Conservation (phyloP, 2,113 vertebrate genomes). For the Mesitornis unicolor region DNA sequence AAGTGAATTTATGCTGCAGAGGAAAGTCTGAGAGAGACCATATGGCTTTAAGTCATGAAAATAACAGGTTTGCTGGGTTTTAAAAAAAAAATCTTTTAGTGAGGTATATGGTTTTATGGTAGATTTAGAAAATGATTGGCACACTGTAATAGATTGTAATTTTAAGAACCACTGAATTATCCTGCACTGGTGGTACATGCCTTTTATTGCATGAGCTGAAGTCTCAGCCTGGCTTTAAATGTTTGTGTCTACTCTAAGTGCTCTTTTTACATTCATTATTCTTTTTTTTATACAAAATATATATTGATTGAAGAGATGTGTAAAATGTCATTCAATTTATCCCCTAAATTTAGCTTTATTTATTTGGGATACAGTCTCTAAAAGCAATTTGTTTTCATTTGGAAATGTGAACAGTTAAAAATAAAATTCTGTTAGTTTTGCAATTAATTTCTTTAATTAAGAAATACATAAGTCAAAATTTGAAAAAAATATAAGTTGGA, state of each 20-base stretch:
- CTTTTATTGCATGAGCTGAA: background rate
- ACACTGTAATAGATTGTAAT: background rate
- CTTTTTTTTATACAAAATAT: background rate
- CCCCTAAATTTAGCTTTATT: background rate
- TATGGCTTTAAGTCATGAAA: conserved; percentile 39
- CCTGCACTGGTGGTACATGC: background rate
- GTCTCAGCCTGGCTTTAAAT: background rate
- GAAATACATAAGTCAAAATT: background rate
- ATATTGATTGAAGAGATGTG: background rate
- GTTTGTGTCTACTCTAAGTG: background rate
- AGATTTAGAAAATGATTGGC: conserved; percentile 35
- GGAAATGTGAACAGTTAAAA: background rate
- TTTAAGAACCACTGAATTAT: conserved; percentile 13
- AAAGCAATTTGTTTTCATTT: background rate
- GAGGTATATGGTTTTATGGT: conserved; percentile 30
- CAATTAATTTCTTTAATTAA: background rate
- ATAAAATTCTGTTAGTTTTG: background rate
- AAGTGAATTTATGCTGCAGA: background rate
- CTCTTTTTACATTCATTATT: background rate
- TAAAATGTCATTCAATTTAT: background rate
- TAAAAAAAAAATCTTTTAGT: background rate
- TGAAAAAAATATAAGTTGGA: background rate
- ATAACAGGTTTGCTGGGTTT: conserved; percentile 17
- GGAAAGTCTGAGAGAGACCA: conserved; percentile 7
- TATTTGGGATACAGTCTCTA: background rate